These are phyloP conservation scores for Redunca redunca DNA, from an alignment of 2,113 vertebrate genomes.

Conservation along the genomic window DNA sequence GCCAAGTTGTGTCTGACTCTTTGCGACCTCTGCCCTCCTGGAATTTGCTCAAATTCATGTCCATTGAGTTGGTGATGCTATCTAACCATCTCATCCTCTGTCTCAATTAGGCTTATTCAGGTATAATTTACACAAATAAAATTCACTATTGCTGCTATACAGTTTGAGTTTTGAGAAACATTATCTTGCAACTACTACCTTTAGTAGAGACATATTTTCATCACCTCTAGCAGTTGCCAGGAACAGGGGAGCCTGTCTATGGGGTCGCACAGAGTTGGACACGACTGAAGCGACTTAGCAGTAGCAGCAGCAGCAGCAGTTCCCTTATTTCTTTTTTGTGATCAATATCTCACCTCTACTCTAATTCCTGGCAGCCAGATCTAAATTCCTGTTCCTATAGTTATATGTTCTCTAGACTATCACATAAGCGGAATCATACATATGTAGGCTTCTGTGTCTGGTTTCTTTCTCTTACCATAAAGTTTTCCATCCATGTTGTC, in stretches of 20 bases:
- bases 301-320: not conserved
- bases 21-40: not conserved
- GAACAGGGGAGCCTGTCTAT: too few species aligned
- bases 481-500: not conserved
- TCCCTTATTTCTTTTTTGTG: constrained; percentile 11
- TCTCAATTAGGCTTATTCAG: not conserved
- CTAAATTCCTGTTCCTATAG: not conserved
- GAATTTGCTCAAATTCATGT: not conserved
- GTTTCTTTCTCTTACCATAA: constrained; percentile 30
- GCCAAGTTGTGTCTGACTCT: not conserved
- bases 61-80: not conserved
- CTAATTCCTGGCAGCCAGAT: not conserved
- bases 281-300: too few species aligned
- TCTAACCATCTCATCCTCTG: not conserved
- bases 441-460: not conserved
- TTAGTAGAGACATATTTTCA: not conserved
- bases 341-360: not conserved
- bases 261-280: too few species aligned
- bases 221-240: not conserved
- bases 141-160: not conserved
- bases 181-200: not conserved
- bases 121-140: not conserved
- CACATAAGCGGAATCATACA: not conserved
- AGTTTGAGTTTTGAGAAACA: constrained; percentile 22
- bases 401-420: constrained; percentile 27